Conservation (phyloP, 2,113 vertebrate species). For the Pungitius pungitius region DNA sequence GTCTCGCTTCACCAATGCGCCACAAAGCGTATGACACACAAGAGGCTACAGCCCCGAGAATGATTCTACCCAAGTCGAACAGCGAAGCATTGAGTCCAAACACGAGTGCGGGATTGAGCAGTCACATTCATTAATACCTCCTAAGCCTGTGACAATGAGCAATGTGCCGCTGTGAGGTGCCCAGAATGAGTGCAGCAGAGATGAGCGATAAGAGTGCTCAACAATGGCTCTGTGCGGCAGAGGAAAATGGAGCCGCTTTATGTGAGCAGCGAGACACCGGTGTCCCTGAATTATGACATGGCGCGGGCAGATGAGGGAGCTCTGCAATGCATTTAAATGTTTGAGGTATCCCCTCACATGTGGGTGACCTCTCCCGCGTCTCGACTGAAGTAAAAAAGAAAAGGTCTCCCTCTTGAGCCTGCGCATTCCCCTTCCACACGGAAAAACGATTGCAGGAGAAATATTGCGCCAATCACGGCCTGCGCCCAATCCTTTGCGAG, state of each 20-base stretch:
- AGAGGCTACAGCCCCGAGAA: conserved; percentile 30
- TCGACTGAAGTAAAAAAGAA: conserved; percentile 20
- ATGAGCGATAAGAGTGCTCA: conserved; percentile 49
- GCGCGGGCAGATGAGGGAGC: conserved; percentile 38
- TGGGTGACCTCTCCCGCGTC: conserved; percentile 49
- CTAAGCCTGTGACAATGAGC: conserved; percentile 51
- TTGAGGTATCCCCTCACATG: conserved; percentile 31
- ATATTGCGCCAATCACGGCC: conserved; percentile 63
- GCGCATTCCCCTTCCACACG: conserved; percentile 41
- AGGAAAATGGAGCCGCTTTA: conserved; percentile 58
- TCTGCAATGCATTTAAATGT: conserved; percentile 61
- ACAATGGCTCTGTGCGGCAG: conserved; percentile 48
- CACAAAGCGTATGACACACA: conserved; percentile 21
- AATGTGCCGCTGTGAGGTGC: conserved; percentile 22
- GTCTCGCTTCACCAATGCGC: conserved; percentile 11
- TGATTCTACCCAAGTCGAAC: conserved; percentile 35
- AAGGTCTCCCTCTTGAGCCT: conserved; percentile 41
- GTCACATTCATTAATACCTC: conserved; percentile 63
- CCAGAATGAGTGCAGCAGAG: conserved; percentile 47
- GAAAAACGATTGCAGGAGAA: conserved; percentile 63
- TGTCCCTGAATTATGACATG: conserved; percentile 63
- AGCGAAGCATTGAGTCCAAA: conserved; percentile 27
- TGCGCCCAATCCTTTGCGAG: conserved; percentile 26
- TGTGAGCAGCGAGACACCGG: conserved; percentile 51
- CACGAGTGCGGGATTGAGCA: conserved; percentile 38